A percentile compares a stretch with the other conserved stretches of the same genome.
phyloP scores from a whole-genome alignment of 2,113 vertebrate genomes.

The Oncorhynchus mykiss region DNA sequence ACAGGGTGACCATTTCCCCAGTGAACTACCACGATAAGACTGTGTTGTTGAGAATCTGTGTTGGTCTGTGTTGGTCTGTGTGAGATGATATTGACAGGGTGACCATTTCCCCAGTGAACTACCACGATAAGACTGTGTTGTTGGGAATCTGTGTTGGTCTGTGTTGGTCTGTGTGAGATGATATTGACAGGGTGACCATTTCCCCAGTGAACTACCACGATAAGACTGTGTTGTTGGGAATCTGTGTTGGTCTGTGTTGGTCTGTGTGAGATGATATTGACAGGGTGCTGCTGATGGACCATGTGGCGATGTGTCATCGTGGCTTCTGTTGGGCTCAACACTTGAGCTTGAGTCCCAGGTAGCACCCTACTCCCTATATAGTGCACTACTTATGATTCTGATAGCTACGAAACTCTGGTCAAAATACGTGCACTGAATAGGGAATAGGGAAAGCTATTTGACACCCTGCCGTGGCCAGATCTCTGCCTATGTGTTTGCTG shows the following conservation, averaged over 20 bases:
- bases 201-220: background rate
- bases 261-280: constrained; percentile 54
- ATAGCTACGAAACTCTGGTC: too few species aligned
- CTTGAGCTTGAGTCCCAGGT: constrained; percentile 46
- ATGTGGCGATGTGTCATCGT: constrained; percentile 77
- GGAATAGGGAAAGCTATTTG: too few species aligned
- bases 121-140: background rate
- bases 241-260: constrained; percentile 8
- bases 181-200: constrained; percentile 53
- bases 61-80: constrained; percentile 15
- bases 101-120: background rate
- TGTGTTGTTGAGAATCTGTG: constrained; percentile 1
- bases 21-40: background rate
- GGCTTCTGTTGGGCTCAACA: constrained; percentile 73
- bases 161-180: constrained; percentile 28
- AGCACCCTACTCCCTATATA: too few species aligned
- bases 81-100: constrained; percentile 59
- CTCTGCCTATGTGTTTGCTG: constrained; percentile 56
- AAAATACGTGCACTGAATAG: too few species aligned
- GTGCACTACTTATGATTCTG: too few species aligned
- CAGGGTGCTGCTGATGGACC: constrained; percentile 60
- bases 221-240: background rate
- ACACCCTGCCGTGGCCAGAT: too few species aligned
- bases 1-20: constrained; percentile 11
- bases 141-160: constrained; percentile 4